phyloP scores from a whole-genome alignment of 2,113 vertebrate genomes.

The Poeciliopsis prolifica region DNA sequence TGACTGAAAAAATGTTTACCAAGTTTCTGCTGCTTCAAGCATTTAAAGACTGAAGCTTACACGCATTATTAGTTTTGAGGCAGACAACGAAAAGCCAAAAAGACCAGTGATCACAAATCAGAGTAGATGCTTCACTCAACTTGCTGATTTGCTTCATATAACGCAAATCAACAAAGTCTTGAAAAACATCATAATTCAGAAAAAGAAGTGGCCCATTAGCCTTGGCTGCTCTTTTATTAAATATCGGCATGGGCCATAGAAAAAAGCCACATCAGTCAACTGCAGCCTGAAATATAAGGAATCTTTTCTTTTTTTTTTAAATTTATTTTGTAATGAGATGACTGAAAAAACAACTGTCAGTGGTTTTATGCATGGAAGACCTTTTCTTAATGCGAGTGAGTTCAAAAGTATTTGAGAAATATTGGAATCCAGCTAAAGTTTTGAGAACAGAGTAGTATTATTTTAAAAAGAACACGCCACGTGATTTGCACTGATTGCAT shows the following conservation, averaged over 20 bases:
- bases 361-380: too few species aligned
- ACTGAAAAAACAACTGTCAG: too few species aligned
- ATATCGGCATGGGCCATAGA: too few species aligned
- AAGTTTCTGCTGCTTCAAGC: too few species aligned
- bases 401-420: too few species aligned
- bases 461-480: neutral
- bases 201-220: too few species aligned
- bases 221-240: too few species aligned
- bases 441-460: too few species aligned
- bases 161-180: neutral
- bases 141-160: neutral
- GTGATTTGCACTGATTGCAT: neutral
- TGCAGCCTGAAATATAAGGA: neutral
- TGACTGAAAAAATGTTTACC: neutral
- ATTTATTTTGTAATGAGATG: too few species aligned
- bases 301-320: neutral
- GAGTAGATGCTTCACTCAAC: neutral
- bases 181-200: neutral
- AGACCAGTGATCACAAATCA: neutral
- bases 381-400: too few species aligned
- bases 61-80: neutral
- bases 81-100: too few species aligned
- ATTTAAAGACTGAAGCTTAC: neutral
- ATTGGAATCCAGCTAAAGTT: too few species aligned
- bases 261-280: neutral